Base-by-base conservation (phyloP, 2,113 vertebrate species). In the Phalacrocorax carbo region DNA sequence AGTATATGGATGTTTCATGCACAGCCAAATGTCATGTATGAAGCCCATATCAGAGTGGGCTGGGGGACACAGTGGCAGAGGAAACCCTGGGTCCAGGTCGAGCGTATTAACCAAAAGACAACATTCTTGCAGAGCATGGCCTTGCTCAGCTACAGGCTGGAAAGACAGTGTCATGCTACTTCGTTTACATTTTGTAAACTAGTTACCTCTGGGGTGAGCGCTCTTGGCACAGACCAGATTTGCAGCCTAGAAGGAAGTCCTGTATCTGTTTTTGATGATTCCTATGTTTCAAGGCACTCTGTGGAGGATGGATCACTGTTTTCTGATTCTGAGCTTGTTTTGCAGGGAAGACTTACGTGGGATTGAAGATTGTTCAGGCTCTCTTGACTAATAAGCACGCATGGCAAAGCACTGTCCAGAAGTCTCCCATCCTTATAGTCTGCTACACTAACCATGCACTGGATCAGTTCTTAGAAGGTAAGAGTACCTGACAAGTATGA, bases 381-480 rank as follows among this genome's bases (percentile, higher is more conserved):
- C 97, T 99, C 72, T 92, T 99, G 96, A 95, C 95, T 61, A 99
- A 99, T 60, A 51, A 97, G 30, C 0, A 32, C 0, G 96, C 97
- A 48, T 99, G 99, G 98, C 97, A 97, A 84, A 40, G 48, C 8
- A 18, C 10, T 42, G 1, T 0, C 14, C 57, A 32, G 66, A 89
- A 61, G 11, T 62, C 92, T 90, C 99, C 99, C 15, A 98, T 99
- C 95, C 98, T 99, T 90, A 98, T 99, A 36, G 99, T 99, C 34
- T 99, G 99, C 97, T 99, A 99, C 85, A 99, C 99, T 69, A 99
- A 99, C 96, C 99, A 99, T 69, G 99, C 99, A 42, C 97, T 99
- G 97, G 99, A 99, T 98, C 99, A 99, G 97, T 99, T 99, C 97
- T 98, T 99, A n/a, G 99, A 99, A 98, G 99, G 99, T 99, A 98